A percentile compares a stretch with the other conserved stretches of the same genome.
Evolutionary conservation across 2,797 vertebrate genomes (phyloP).

Genomic region (Poeciliopsis paucimaculata): DNA sequence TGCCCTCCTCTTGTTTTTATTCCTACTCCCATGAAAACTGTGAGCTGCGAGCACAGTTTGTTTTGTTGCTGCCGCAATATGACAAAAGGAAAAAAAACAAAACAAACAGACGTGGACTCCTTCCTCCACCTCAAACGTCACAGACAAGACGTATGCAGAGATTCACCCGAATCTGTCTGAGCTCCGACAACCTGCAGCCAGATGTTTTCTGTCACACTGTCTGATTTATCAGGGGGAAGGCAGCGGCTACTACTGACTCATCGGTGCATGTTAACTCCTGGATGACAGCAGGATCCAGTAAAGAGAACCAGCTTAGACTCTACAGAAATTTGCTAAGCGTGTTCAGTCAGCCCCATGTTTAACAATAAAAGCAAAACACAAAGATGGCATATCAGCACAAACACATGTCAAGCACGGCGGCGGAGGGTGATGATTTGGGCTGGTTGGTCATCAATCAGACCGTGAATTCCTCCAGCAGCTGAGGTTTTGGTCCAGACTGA

Average conservation of each 20-base stretch:
- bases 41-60: background rate
- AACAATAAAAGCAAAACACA: no score
- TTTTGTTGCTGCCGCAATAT: background rate
- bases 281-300: background rate
- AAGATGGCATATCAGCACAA: background rate
- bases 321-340: background rate
- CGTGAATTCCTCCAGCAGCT: background rate
- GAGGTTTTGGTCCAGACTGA: background rate
- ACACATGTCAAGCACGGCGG: background rate
- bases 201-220: background rate
- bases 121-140: background rate
- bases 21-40: slow-evolving; percentile 13
- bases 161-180: background rate
- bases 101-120: background rate
- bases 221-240: background rate
- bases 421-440: background rate
- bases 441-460: background rate
- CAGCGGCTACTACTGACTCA: background rate
- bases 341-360: background rate
- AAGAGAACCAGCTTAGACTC: background rate
- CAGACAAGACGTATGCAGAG: background rate
- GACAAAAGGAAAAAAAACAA: background rate
- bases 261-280: background rate
- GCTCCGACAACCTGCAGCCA: background rate
- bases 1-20: background rate